Base-by-base conservation (phyloP, 2,113 vertebrate species). In the Equus przewalskii region DNA sequence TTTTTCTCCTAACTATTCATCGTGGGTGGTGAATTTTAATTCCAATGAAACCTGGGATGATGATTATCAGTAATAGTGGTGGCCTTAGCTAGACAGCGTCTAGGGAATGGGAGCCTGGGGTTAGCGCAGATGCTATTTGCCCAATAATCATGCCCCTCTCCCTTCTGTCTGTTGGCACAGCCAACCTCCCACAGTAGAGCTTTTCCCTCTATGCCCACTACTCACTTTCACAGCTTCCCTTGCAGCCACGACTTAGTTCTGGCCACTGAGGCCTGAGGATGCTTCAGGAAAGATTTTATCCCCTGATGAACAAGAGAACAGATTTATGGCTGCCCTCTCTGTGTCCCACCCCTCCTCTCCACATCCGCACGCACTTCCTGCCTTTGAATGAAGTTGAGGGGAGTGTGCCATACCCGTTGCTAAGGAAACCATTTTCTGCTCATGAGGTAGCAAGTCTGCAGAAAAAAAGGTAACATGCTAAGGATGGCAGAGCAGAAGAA, bases 21-120 rank as follows among this genome's bases (percentile, higher is more conserved):
- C 36, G 83, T 19, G 26, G 54, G 70, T 94, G 65, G 16, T 89
- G 72, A 79, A 64, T 65, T 87, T 92, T 94, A 88, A 93, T 79
- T 85, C 62, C 64, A 92, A 49, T 80, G 93, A 89, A 76, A 92
- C 8, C 7, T 67, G 56, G 15, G 49, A 67, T 88, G 75, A 21
- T 67, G 81, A 80, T 94, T 70, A 78, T 70, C 28, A 24, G 33
- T 72, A 92, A 65, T 8, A 85, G 36, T 21, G 3, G 79, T 44
- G 67, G 54, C 54, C 44, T 85, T 75, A 76, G 30, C 30, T 49
- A 28, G 16, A 54, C 36, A 93, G 44, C 33, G 36, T 64, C 51
- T 15, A 51, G 80, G 60, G 22, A 30, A 8, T 11, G n/a, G 76
- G 19, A 76, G 46, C 28, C 44, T n/a, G 5, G 22, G 22, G 9